phyloP scores from a whole-genome alignment of 2,888 invertebrate genomes.

The Itoplectis maculator region DNA sequence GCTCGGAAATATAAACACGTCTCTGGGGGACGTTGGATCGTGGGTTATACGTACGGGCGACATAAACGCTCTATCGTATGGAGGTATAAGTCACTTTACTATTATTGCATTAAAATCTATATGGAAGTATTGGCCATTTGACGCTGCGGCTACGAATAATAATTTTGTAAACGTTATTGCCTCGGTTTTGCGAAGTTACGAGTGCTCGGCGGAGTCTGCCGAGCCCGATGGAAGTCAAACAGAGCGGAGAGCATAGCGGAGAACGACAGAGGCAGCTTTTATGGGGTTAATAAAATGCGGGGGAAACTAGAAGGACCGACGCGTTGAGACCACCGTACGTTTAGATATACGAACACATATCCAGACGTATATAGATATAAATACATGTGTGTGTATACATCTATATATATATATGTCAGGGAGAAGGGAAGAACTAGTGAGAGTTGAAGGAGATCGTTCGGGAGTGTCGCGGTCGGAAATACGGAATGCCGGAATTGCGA shows the following conservation, averaged over 20 bases:
- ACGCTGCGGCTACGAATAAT: slow-evolving; percentile 48
- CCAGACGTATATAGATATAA: too few relatives aligned
- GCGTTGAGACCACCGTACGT: background rate
- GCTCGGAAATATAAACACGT: background rate
- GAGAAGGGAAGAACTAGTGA: slow-evolving; percentile 19
- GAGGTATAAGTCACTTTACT: background rate
- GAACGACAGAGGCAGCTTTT: slow-evolving; percentile 39
- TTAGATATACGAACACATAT: slow-evolving; percentile 9
- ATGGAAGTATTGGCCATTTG: slow-evolving; percentile 5
- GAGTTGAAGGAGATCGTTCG: slow-evolving; percentile 39
- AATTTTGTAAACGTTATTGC: slow-evolving; percentile 54
- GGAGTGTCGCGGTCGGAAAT: slow-evolving; percentile 57
- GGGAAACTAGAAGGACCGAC: slow-evolving; percentile 49
- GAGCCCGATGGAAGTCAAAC: background rate
- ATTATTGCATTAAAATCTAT: slow-evolving; percentile 8
- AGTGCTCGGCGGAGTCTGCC: slow-evolving; percentile 17
- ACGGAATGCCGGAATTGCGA: slow-evolving; percentile 67
- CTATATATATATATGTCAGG: background rate
- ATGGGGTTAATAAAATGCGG: slow-evolving; percentile 62
- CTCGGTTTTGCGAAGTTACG: slow-evolving; percentile 43
- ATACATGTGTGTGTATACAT: background rate
- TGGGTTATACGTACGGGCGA: background rate
- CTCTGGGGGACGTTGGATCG: background rate
- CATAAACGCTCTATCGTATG: background rate
- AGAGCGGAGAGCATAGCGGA: background rate